phyloP scores from a whole-genome alignment of 2,888 invertebrate species.

The Pecten maximus region DNA sequence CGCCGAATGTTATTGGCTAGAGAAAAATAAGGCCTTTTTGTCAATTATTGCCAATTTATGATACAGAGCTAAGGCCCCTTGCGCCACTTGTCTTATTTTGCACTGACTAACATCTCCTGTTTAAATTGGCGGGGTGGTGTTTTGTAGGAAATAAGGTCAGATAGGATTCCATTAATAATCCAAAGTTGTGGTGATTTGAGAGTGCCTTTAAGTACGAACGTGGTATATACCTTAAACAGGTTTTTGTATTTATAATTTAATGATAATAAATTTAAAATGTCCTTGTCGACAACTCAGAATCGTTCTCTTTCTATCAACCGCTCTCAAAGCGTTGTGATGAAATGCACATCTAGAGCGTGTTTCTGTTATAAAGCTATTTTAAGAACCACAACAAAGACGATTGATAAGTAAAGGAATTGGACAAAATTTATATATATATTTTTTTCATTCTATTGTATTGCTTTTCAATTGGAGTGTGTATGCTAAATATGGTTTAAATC shows the following conservation, averaged over 20 bases:
- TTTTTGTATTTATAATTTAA: not conserved
- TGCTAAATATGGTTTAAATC: too few species aligned
- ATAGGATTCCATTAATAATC: not conserved
- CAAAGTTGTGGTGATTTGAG: slow-evolving; percentile 23
- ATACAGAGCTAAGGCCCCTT: not conserved
- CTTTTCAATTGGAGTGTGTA: too few species aligned
- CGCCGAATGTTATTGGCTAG: not conserved
- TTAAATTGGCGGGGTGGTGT: not conserved
- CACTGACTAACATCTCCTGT: not conserved
- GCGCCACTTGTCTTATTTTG: not conserved
- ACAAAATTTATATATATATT: not conserved
- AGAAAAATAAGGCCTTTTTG: slow-evolving; percentile 4
- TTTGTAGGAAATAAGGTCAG: not conserved
- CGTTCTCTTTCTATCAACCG: not conserved
- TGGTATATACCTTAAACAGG: not conserved
- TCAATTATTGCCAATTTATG: slow-evolving; percentile 26
- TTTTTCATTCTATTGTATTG: not conserved
- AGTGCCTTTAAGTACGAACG: not conserved
- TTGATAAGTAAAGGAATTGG: not conserved
- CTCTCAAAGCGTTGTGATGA: not conserved
- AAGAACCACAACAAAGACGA: not conserved
- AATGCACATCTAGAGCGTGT: not conserved
- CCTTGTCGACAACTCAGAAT: not conserved
- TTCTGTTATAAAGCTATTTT: not conserved
- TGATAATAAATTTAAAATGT: not conserved